phyloP scores from a whole-genome alignment of 2,797 vertebrate genomes.

The Neosilurus hyrtlii region DNA sequence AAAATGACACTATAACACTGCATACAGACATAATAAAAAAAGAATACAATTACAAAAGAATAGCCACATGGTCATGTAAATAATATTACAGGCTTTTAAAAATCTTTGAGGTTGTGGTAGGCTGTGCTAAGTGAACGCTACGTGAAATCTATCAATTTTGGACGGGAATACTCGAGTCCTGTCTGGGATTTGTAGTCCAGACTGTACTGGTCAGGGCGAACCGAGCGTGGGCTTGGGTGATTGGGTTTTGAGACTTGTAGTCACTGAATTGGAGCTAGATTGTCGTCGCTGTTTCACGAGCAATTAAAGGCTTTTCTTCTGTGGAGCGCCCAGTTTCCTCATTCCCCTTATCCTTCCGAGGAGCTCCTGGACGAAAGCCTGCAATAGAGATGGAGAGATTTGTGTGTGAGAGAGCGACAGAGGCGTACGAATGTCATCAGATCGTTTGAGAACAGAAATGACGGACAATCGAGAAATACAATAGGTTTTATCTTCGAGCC shows the following conservation, averaged over 20 bases:
- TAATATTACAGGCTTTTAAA: conserved; percentile 11
- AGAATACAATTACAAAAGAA: no score
- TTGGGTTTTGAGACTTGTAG: conserved; percentile 43
- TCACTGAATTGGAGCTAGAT: conserved; percentile 39
- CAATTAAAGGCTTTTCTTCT: conserved; percentile 90
- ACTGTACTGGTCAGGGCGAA: conserved; percentile 16
- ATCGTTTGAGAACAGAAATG: neutral
- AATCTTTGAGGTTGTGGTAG: conserved; percentile 21
- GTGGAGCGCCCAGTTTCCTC: conserved; percentile 92
- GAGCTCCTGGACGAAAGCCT: conserved; percentile 94
- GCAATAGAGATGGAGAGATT: conserved; percentile 28
- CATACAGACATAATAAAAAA: neutral
- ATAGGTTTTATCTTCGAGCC: neutral
- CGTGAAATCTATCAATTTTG: neutral
- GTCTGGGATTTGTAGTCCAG: conserved; percentile 41
- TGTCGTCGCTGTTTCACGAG: conserved; percentile 44
- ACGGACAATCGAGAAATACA: neutral
- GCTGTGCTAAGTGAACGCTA: conserved; percentile 29
- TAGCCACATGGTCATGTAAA: neutral
- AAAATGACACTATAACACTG: neutral
- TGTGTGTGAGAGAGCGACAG: conserved; percentile 6
- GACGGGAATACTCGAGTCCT: conserved; percentile 17
- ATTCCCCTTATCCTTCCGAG: conserved; percentile 94
- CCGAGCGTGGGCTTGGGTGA: conserved; percentile 24
- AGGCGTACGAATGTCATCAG: neutral